Conservation (phyloP, 2,113 vertebrate genomes). For the Xiphophorus maculatus region DNA sequence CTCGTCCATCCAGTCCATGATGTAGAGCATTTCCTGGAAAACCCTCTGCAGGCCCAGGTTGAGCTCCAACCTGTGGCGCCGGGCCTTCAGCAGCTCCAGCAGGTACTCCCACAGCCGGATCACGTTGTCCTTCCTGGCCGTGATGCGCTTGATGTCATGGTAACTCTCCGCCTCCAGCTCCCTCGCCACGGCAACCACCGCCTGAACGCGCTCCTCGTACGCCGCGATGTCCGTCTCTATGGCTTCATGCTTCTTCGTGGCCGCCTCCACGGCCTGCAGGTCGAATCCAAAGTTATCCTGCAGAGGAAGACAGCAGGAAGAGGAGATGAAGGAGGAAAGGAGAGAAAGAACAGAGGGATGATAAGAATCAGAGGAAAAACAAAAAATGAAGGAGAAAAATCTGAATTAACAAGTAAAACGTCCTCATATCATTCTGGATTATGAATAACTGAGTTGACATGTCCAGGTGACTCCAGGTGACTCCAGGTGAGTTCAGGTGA, state of each 20-base stretch:
- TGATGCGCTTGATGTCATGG: slow-evolving; percentile 96
- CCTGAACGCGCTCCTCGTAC: slow-evolving; percentile 94
- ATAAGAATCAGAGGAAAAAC: too few species aligned
- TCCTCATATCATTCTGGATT: too few species aligned
- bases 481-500: too few species aligned
- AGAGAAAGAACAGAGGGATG: neutral
- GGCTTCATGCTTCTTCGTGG: slow-evolving; percentile 98
- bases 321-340: neutral
- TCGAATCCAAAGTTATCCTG: slow-evolving; percentile 97
- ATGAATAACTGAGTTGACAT: neutral
- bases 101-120: slow-evolving; percentile 98
- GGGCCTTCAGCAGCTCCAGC: slow-evolving; percentile 92
- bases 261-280: slow-evolving; percentile 96
- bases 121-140: slow-evolving; percentile 95
- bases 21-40: slow-evolving; percentile 99
- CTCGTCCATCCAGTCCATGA: slow-evolving; percentile 99
- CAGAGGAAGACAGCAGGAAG: neutral
- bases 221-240: slow-evolving; percentile 99
- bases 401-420: neutral
- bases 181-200: slow-evolving; percentile 89
- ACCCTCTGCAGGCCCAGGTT: slow-evolving; percentile 95
- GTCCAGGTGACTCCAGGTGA: too few species aligned
- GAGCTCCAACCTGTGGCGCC: slow-evolving; percentile 90
- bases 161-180: slow-evolving; percentile 97
- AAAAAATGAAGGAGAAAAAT: neutral